phyloP scores from a whole-genome alignment of 2,113 vertebrate species.

The Prunella himalayana region DNA sequence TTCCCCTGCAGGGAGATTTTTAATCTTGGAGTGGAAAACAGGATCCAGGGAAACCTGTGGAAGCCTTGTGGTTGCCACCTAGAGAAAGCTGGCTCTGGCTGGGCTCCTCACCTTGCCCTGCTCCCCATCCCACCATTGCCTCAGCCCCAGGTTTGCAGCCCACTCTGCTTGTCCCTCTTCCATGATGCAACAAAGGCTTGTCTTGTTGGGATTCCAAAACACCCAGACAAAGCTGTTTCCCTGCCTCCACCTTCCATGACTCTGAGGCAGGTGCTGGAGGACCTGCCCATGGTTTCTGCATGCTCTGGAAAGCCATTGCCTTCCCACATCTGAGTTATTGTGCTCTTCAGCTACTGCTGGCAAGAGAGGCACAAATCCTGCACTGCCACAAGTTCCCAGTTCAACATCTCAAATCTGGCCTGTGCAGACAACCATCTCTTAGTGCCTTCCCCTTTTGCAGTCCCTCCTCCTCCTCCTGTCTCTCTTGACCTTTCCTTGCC shows the following conservation, averaged over 20 bases:
- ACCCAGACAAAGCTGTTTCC: not conserved
- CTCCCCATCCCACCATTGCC: not conserved
- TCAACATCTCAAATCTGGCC: not conserved
- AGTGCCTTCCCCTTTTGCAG: not conserved
- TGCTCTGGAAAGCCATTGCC: not conserved
- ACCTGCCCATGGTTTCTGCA: not conserved
- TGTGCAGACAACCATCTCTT: not conserved
- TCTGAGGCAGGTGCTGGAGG: not conserved
- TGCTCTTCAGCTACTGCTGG: not conserved
- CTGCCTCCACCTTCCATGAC: fast-evolving
- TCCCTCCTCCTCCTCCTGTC: not conserved
- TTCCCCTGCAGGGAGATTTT: not conserved
- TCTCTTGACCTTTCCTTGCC: not conserved
- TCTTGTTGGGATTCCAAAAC: not conserved
- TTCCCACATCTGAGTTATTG: not conserved
- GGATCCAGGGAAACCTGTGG: not conserved
- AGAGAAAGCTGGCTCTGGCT: not conserved
- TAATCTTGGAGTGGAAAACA: not conserved
- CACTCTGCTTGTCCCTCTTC: not conserved
- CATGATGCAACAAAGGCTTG: not conserved
- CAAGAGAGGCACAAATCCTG: not conserved
- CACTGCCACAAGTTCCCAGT: not conserved
- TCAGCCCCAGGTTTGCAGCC: not conserved
- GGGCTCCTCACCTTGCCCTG: not conserved
- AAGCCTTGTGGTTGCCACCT: not conserved